Evolutionary conservation across 2,797 vertebrate genomes (phyloP), one percentile per base, ranked within the genome.

Genomic region (Macroramphosus scolopax): DNA sequence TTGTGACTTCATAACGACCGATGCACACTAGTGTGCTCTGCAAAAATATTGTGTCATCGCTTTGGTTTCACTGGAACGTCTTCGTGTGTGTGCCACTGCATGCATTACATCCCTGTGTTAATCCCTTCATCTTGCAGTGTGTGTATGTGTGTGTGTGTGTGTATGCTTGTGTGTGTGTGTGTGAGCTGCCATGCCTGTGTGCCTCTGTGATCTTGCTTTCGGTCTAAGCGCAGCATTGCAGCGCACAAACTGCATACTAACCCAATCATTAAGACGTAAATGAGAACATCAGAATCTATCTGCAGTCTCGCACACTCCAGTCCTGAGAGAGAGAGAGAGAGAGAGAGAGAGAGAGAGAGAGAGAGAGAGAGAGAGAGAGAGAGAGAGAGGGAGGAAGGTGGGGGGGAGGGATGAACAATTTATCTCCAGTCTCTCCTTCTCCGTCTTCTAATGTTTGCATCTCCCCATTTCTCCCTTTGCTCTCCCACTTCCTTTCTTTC

Each of bases 241-340:
- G 82, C 88, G 83, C 79, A 77, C 81, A 84, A 80, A 74, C 69
- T 78, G 89, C 83, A 90, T 89, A 88, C 87, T 90, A 92, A 92
- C 89, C 88, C 87, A 87, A 89, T 92, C 89, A 92, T 94, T 94
- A 92, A 87, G 83, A 88, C 65, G 78, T 84, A 82, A 86, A 87
- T 84, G 78, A 81, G 80, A 82, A 86, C 78, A 84, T 86, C 81
- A 80, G 66, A 86, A 86, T 84, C 81, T 82, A 79, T 84, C 82
- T 85, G 78, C 81, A 82, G 80, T 79, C 79, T 80, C 16, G 39
- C 70, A 68, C 75, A 81, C 62, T 77, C 76, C 58, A 67, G 71
- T 74, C 72, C 75, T 63, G 67, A 62, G 80, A 85, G 74, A 71
- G 74, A 64, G 57, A 29, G 32, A 36, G 59, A 18, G 47, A 17